Evolutionary conservation across 1,140 invertebrate genomes (phyloP).

Genomic region (Phymorhynchus buccinoides): DNA sequence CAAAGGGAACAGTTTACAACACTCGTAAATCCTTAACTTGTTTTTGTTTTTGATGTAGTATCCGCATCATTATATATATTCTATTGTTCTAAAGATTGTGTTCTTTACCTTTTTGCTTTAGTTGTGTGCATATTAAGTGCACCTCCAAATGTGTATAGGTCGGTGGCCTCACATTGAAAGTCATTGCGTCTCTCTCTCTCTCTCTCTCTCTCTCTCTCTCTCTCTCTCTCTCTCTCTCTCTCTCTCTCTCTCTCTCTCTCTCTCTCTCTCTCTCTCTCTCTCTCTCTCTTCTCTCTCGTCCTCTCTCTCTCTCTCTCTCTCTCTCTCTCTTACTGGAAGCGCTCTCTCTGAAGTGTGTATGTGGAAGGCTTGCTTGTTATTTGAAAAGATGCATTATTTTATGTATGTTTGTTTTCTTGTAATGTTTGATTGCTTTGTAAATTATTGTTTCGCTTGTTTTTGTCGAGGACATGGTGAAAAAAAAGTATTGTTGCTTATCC

Average conservation of each 20-base stretch:
- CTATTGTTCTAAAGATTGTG: not conserved
- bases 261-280: not conserved
- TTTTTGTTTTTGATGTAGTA: not conserved
- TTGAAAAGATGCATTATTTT: too few species aligned
- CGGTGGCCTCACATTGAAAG: not conserved
- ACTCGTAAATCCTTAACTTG: not conserved
- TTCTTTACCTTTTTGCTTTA: not conserved
- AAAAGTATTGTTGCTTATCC: too few species aligned
- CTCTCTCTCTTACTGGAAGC: conserved; percentile 12
- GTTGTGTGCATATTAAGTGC: not conserved
- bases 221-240: conserved; percentile 20
- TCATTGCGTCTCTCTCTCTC: not conserved
- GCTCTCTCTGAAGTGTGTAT: not conserved
- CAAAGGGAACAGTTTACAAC: not conserved
- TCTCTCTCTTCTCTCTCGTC: not conserved
- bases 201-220: conserved; percentile 24
- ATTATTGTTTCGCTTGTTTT: too few species aligned
- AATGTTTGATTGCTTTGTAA: too few species aligned
- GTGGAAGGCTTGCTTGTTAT: too few species aligned
- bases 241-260: not conserved
- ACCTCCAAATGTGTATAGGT: not conserved
- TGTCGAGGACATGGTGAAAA: too few species aligned
- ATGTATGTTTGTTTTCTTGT: too few species aligned
- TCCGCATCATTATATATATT: not conserved
- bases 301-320: conserved; percentile 26